Percentiles rank a stretch among this genome's conserved stretches.
Conservation (phyloP, 2,113 vertebrate species). For the Crotophaga sulcirostris region DNA sequence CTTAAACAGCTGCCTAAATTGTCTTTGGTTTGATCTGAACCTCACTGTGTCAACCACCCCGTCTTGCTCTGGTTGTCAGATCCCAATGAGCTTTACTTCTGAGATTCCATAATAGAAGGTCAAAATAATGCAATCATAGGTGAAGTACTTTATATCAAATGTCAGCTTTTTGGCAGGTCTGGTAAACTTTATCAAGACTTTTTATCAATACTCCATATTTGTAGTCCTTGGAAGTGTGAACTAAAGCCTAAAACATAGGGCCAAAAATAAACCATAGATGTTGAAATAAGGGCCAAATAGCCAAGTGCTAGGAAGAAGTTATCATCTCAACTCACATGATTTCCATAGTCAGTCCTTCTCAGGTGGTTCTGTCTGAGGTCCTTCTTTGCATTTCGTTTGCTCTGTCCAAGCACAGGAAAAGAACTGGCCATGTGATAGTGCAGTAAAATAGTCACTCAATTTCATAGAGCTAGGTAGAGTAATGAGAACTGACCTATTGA, state of each 20-base stretch:
- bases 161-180: background rate
- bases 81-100: background rate
- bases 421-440: background rate
- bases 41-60: background rate
- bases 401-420: background rate
- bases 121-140: background rate
- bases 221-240: background rate
- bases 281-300: background rate
- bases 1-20: background rate
- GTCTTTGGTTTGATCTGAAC: background rate
- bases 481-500: background rate
- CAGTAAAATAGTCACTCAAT: background rate
- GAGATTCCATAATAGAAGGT: background rate
- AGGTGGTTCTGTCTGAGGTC: background rate
- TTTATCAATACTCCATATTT: background rate
- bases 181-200: background rate
- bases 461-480: background rate
- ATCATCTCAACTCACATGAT: background rate
- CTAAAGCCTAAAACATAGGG: background rate
- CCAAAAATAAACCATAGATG: background rate
- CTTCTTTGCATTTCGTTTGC: background rate
- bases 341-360: background rate
- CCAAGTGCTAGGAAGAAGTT: background rate
- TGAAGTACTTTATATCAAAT: background rate
- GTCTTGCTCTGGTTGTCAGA: background rate